phyloP scores from a whole-genome alignment of 2,797 vertebrate genomes.

The Myoxocephalus aenaeus region DNA sequence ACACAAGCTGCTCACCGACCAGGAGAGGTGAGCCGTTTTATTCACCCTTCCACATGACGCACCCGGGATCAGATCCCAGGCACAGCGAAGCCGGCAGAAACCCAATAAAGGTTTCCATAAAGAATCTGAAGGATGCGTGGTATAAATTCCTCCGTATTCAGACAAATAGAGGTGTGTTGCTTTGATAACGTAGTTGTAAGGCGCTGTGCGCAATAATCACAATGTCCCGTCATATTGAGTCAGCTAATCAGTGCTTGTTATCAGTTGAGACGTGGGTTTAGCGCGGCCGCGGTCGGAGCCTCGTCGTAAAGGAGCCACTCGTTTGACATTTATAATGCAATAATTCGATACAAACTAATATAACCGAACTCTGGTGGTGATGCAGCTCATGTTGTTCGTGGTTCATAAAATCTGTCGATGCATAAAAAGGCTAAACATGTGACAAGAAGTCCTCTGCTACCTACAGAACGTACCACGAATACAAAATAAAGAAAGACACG shows the following conservation, averaged over 20 bases:
- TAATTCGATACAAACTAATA: too few species aligned
- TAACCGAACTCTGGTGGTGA: background rate
- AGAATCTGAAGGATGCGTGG: conserved; percentile 10
- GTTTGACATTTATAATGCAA: conserved; percentile 8
- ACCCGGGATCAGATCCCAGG: background rate
- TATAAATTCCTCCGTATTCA: background rate
- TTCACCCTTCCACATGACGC: background rate
- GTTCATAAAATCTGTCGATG: background rate
- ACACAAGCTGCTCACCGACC: conserved; percentile 84
- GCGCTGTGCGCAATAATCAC: background rate
- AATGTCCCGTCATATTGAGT: background rate
- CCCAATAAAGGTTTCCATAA: conserved; percentile 5
- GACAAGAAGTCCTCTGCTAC: background rate
- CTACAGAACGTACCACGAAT: background rate
- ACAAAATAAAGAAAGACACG: background rate
- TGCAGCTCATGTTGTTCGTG: background rate
- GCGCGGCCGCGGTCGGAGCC: too few species aligned
- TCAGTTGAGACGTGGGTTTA: background rate
- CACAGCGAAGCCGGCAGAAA: background rate
- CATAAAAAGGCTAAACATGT: background rate
- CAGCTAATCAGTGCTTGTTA: conserved; percentile 1
- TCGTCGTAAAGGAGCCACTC: background rate
- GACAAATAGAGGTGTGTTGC: conserved; percentile 10
- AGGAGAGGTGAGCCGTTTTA: conserved; percentile 84
- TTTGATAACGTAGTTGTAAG: background rate